Conservation (phyloP, 1,140 invertebrate genomes). For the Monochamus saltuarius region DNA sequence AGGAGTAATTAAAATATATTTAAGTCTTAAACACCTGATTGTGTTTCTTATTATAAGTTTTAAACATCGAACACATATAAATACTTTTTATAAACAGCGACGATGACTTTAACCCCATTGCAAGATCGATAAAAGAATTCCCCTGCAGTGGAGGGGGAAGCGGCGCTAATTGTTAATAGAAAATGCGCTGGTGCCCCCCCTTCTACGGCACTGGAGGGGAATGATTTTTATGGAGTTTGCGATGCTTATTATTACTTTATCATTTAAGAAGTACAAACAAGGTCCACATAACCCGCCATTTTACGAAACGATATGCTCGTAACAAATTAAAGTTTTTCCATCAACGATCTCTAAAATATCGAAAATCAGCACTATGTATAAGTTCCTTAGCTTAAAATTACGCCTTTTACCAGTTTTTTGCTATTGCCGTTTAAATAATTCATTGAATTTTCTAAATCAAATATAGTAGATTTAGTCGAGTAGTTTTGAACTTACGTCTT, state of each 20-base stretch:
- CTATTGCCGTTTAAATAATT: not conserved
- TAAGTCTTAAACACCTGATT: constrained; percentile 28
- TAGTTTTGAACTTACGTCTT: no score
- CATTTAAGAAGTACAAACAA: constrained; percentile 31
- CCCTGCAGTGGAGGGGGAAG: constrained; percentile 8
- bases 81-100: constrained; percentile 24
- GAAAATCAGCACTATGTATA: constrained; percentile 13
- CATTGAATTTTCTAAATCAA: not conserved
- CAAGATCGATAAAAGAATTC: constrained; percentile 15
- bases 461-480: no score
- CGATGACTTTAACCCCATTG: not conserved
- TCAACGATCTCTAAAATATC: no score
- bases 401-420: not conserved
- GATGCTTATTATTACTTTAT: constrained; percentile 4
- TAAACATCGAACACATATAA: constrained; percentile 47
- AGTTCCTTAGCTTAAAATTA: not conserved
- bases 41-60: constrained; percentile 21
- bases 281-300: constrained; percentile 43
- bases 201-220: not conserved
- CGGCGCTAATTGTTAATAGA: constrained; percentile 1
- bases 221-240: not conserved
- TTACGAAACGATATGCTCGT: constrained; percentile 24
- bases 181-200: constrained; percentile 27
- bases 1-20: constrained; percentile 49
- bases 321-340: constrained; percentile 12